These are phyloP conservation scores for Asarcornis scutulata DNA, from an alignment of 2,113 vertebrate species.

Conservation along the genomic window DNA sequence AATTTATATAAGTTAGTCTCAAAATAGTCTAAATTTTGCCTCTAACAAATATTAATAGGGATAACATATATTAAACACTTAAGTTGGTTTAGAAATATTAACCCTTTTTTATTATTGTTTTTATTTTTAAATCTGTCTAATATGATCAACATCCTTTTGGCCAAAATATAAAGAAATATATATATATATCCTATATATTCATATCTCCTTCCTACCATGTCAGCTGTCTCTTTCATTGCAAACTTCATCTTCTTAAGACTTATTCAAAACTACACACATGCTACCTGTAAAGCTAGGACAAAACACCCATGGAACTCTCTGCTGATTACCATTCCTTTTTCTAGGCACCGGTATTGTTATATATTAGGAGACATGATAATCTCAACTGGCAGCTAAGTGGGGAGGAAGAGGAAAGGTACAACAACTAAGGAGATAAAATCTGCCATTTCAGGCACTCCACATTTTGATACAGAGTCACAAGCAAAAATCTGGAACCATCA, in stretches of 20 bases:
- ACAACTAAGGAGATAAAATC: neutral
- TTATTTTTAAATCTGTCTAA: neutral
- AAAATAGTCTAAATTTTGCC: neutral
- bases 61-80: neutral
- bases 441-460: neutral
- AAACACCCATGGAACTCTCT: neutral
- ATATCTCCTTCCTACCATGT: neutral
- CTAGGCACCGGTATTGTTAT: neutral
- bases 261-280: neutral
- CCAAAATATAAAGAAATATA: neutral
- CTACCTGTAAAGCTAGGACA: neutral
- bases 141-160: neutral
- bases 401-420: neutral
- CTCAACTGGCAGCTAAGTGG: neutral
- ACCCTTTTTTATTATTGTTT: neutral
- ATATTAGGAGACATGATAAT: neutral
- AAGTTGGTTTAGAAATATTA: neutral
- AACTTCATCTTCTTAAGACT: neutral
- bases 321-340: neutral
- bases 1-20: fast-evolving
- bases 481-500: neutral
- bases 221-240: neutral
- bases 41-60: neutral
- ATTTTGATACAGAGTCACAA: neutral
- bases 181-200: neutral